Evolutionary conservation across 2,888 invertebrate species (phyloP).

Genomic region (Ophion ellenae): DNA sequence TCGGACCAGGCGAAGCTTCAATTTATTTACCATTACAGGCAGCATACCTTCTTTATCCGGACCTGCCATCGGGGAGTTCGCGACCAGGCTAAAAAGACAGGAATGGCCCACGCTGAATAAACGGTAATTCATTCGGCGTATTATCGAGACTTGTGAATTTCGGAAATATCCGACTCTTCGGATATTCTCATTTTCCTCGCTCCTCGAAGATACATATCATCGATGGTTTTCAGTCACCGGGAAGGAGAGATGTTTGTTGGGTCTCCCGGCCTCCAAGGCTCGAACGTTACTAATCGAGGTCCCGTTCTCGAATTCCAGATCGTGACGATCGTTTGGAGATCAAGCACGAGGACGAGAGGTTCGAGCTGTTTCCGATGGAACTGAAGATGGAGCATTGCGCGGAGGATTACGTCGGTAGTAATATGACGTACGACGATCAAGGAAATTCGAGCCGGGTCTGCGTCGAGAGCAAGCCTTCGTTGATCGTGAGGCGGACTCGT

Average conservation of each 20-base stretch:
- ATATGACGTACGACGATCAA: slow-evolving; percentile 24
- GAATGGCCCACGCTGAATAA: background rate
- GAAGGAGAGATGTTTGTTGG: slow-evolving; percentile 1
- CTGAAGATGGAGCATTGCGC: slow-evolving; percentile 38
- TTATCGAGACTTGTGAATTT: background rate
- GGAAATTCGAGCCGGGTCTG: background rate
- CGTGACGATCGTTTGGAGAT: slow-evolving; percentile 4
- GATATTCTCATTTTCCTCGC: too few species aligned
- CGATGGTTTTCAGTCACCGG: background rate
- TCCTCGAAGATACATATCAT: too few species aligned
- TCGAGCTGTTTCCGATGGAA: slow-evolving; percentile 39
- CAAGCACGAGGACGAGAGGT: slow-evolving; percentile 52
- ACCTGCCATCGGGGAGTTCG: too few species aligned
- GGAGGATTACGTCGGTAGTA: background rate
- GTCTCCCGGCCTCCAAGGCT: slow-evolving; percentile 14
- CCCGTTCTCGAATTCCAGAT: slow-evolving; percentile 58
- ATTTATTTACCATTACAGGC: too few species aligned
- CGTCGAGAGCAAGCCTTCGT: slow-evolving; percentile 43
- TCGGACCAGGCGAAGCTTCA: too few species aligned
- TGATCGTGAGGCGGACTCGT: slow-evolving; percentile 46
- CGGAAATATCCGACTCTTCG: background rate
- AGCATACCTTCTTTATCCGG: too few species aligned
- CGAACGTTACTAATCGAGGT: slow-evolving; percentile 38
- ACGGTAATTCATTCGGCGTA: background rate
- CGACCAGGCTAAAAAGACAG: background rate